Evolutionary conservation across 2,888 invertebrate species (phyloP).

Genomic region (Germaria angustata): DNA sequence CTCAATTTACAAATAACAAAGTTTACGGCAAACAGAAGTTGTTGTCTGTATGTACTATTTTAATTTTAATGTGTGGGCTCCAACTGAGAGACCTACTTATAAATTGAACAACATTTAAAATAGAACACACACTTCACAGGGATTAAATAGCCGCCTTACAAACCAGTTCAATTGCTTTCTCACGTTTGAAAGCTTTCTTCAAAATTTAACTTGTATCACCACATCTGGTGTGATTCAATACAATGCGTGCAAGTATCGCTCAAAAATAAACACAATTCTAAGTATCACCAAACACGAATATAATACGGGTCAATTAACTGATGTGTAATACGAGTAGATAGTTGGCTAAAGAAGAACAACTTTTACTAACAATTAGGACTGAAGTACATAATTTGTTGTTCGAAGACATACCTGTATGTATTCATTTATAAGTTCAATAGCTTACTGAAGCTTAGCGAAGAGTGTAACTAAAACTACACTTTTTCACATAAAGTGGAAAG

Average conservation of each 20-base stretch:
- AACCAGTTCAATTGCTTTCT: not conserved
- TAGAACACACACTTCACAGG: not conserved
- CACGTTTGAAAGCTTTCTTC: not conserved
- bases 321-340: too few relatives aligned
- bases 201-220: not conserved
- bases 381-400: too few relatives aligned
- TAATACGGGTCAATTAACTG: not conserved
- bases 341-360: too few relatives aligned
- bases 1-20: not conserved
- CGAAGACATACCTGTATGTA: too few relatives aligned
- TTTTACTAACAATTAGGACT: too few relatives aligned
- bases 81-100: slow-evolving; percentile 43
- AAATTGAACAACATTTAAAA: not conserved
- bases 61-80: not conserved
- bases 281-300: not conserved
- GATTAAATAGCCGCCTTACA: not conserved
- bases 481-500: too few relatives aligned
- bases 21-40: not conserved
- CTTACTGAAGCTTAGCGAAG: too few relatives aligned
- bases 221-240: not conserved
- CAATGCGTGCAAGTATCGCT: not conserved
- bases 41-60: not conserved
- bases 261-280: not conserved
- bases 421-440: too few relatives aligned
- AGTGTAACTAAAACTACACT: too few relatives aligned